A percentile compares a stretch with the other conserved stretches of the same genome.
Conservation (phyloP, 2,113 vertebrate species). For the Bufo bufo region DNA sequence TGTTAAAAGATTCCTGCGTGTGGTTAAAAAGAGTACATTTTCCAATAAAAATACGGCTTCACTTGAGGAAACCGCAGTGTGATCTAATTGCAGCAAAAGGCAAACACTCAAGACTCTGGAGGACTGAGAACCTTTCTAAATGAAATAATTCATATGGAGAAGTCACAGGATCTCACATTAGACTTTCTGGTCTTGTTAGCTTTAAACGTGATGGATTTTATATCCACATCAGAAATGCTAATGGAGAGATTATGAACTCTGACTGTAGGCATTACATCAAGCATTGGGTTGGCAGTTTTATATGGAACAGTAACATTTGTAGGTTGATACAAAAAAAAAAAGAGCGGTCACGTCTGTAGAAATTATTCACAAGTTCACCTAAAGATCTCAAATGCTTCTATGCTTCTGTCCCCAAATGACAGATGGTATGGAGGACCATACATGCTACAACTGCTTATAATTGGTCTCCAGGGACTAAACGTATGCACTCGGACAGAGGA, state of each 20-base stretch:
- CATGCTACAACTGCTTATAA: no score
- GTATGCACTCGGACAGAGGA: no score
- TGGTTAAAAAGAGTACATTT: slow-evolving; percentile 27
- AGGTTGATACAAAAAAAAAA: not conserved
- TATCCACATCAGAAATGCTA: not conserved
- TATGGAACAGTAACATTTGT: not conserved
- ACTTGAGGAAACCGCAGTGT: slow-evolving; percentile 43
- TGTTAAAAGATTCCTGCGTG: slow-evolving; percentile 26
- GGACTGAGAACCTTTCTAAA: slow-evolving; percentile 17
- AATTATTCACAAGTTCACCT: not conserved
- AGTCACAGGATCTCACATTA: not conserved
- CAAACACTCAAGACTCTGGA: slow-evolving; percentile 33
- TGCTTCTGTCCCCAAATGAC: not conserved
- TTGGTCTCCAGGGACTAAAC: no score
- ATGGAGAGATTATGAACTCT: not conserved
- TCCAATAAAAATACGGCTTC: slow-evolving; percentile 52
- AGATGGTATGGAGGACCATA: not conserved
- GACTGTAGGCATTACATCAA: not conserved
- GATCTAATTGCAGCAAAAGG: slow-evolving; percentile 48
- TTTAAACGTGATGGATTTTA: not conserved
- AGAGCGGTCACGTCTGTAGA: not conserved
- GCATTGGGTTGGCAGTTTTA: not conserved
- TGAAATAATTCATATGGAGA: slow-evolving; percentile 12
- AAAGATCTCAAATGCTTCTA: not conserved
- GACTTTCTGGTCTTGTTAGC: not conserved